Evolutionary conservation across 2,888 invertebrate genomes (phyloP), one percentile per base, ranked within the genome.

Genomic region (Gastracanthus pulcherrimus): DNA sequence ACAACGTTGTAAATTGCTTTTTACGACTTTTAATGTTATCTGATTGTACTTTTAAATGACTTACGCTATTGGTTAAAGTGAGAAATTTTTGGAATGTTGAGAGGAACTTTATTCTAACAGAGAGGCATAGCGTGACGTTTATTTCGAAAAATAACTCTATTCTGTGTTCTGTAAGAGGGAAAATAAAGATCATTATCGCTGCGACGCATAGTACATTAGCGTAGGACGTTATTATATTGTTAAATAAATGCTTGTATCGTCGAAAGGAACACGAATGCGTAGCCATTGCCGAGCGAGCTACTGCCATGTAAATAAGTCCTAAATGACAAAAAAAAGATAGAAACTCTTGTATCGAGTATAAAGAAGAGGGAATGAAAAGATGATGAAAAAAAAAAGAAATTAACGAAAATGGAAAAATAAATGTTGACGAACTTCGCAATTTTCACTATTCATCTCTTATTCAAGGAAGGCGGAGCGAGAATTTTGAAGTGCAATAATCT

Each of bases 261-360:
- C 85, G 84, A 79, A 69, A 83, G 38, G 74, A 60, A 81, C 55
- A 62, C 23, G 72, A 83, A 78, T 86, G 87, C 88, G 85, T 87
- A 88, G 86, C 86, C 81, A 87, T 87, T 85, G 87, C 87, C 87
- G 87, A 88, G 87, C 89, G 88, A 89, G 89, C 87, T 87, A 84
- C 83, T 84, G 69, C 85, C 87, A 88, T 87, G 90, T 90, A 90
- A 87, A 90, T 9, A 90, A 86, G 86, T 86, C 87, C 84, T 38
- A 64, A 84, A 82, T 80, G 78, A 82, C 76, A 31, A 64, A 19
- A 51, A 23, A 29, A 29, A 9, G 11, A n/a, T 1, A 29, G 58
- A 36, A 87, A 89, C 86, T 90, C 90, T 89, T 88, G 87, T 89
- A 88, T 87, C 85, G 89, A 90, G 88, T 85, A 86, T 86, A 86